Evolutionary conservation across 2,797 vertebrate genomes (phyloP).

Genomic region (Spatula clypeata): DNA sequence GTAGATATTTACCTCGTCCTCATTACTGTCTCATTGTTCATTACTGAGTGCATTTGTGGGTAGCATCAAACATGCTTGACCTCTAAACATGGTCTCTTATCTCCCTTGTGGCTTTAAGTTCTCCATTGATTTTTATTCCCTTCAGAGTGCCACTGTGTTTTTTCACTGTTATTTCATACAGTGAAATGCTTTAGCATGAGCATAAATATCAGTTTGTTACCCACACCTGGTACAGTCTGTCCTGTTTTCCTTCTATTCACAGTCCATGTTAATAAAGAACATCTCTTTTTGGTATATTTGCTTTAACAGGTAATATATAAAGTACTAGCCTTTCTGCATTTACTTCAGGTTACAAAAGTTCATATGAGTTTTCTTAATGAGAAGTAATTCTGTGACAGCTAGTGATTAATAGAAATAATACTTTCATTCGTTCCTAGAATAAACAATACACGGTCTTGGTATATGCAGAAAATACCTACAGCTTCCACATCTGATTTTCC

Average conservation of each 20-base stretch:
- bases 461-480: background rate
- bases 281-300: background rate
- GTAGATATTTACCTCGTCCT: background rate
- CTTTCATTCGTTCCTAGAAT: background rate
- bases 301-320: conserved; percentile 5
- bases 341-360: conserved; percentile 11
- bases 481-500: background rate
- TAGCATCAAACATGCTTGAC: background rate
- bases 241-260: background rate
- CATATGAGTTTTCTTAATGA: background rate
- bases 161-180: background rate
- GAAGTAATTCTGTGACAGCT: conserved; percentile 23
- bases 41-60: background rate
- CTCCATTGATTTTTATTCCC: background rate
- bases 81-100: conserved; percentile 8
- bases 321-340: background rate
- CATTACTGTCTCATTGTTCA: conserved; percentile 24
- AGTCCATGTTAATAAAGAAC: background rate
- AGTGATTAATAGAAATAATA: conserved; percentile 26
- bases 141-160: background rate
- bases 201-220: background rate
- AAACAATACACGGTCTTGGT: background rate
- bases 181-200: background rate
- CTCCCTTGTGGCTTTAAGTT: background rate
- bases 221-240: background rate